Base-by-base conservation (phyloP, 2,113 vertebrate species). In the Catharus bicknelli region DNA sequence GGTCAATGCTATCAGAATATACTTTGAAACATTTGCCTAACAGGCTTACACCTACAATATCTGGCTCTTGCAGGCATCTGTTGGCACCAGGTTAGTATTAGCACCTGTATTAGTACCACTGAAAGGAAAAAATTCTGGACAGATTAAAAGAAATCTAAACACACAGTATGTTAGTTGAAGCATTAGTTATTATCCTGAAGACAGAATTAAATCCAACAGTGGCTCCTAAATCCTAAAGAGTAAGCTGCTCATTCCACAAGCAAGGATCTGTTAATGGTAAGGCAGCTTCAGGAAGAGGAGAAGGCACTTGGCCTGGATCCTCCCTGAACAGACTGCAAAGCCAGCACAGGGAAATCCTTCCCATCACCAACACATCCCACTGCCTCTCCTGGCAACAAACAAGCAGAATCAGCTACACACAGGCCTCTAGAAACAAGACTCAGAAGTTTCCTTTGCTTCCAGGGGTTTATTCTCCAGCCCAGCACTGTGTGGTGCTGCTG, bases 301-400 rank as follows among this genome's bases (percentile, higher is more conserved):
- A 51, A 45, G 21, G 25, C 1, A 0, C 66, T 62, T 27, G 57
- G 57, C 69, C 42, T 1, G 2, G 8, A 26, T 66, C 17, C 66
- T 81, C 51, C 0, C 0, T 22, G 42, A 78, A 14, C 16, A 32
- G 13, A 34, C 8, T 0, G 0, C 32, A 63, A 20, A 55, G 23
- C 4, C 58, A n/a, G 53, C 34, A 9, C 8, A 0, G 55, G 38
- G 53, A 90, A 84, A 67, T 29, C 43, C 43, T 76, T 53, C 50
- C 78, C 2, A 7, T 8, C 42, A 25, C 19, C 30, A 53, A 3
- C 55, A 61, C 22, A 20, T 25, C 40, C 34, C 50, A 8, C 79
- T 45, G 88, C 62, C 64, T 55, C 53, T 69, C 73, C 0, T 1
- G 4, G 61, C 29, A 47, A 16, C 1, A 1, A 91, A 58, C 19